Evolutionary conservation across 2,113 vertebrate genomes (phyloP).

Genomic region (Coturnix japonica): DNA sequence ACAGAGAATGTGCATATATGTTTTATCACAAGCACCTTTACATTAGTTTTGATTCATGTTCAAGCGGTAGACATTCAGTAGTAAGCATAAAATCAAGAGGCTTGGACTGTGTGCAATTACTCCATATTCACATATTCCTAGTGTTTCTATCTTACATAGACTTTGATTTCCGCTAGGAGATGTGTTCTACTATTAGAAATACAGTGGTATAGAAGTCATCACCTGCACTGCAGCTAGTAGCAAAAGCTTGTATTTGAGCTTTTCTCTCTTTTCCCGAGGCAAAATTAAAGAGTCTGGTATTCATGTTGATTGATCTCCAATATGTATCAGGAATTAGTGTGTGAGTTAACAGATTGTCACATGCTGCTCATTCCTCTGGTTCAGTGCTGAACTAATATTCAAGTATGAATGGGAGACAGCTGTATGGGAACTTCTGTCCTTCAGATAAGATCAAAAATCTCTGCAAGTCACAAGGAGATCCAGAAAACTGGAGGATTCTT

Average conservation of each 20-base stretch:
- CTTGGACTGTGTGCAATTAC: background rate
- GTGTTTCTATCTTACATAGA: background rate
- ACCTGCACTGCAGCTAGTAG: background rate
- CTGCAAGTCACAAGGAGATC: background rate
- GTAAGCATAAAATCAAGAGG: background rate
- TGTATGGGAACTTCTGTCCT: background rate
- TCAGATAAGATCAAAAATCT: background rate
- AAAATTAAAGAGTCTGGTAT: background rate
- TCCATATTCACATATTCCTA: background rate
- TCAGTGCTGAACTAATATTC: background rate
- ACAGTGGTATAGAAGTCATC: rapidly evolving
- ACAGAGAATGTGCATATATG: background rate
- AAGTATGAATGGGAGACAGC: background rate
- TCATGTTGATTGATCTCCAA: background rate
- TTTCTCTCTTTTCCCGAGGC: background rate
- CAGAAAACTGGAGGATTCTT: background rate
- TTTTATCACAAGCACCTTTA: background rate
- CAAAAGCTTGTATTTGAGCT: background rate
- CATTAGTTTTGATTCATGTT: background rate
- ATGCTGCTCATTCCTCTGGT: background rate
- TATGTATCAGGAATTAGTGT: background rate
- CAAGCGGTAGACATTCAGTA: background rate
- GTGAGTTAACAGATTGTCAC: background rate
- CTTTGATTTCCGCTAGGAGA: background rate
- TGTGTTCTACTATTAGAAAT: background rate